phyloP scores from a whole-genome alignment of 2,888 invertebrate species.

The Leucania comma region DNA sequence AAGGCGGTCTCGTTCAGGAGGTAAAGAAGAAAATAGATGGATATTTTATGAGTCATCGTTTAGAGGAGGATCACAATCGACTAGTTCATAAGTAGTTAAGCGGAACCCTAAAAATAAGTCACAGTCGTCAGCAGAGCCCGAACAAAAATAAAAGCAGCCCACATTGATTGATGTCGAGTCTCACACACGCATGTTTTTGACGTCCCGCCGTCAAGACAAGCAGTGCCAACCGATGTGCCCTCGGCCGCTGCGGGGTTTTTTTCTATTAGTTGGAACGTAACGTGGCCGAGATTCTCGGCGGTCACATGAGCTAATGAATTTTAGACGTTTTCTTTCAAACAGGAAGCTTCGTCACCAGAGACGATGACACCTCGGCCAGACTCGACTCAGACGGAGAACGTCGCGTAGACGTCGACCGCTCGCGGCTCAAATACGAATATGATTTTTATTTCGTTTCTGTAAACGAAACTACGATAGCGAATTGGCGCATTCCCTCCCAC shows the following conservation, averaged over 20 bases:
- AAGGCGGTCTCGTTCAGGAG: neutral
- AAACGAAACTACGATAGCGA: constrained; percentile 70
- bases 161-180: constrained; percentile 87
- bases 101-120: constrained; percentile 69
- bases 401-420: constrained; percentile 50
- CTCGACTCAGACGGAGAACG: constrained; percentile 62
- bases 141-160: constrained; percentile 83
- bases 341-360: constrained; percentile 77
- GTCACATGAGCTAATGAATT: constrained; percentile 81
- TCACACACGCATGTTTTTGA: constrained; percentile 86
- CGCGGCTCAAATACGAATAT: constrained; percentile 68
- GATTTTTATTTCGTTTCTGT: constrained; percentile 75
- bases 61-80: constrained; percentile 53
- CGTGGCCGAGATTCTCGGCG: constrained; percentile 60
- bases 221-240: constrained; percentile 80
- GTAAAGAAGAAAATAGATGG: constrained; percentile 37
- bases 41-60: constrained; percentile 53
- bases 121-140: constrained; percentile 73
- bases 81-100: constrained; percentile 63
- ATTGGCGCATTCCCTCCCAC: constrained; percentile 71
- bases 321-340: constrained; percentile 74
- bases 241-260: constrained; percentile 71
- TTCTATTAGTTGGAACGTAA: constrained; percentile 80
- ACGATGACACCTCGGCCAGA: constrained; percentile 68
- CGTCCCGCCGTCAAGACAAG: constrained; percentile 82